These are phyloP conservation scores for Galemys pyrenaicus DNA, from an alignment of 2,113 vertebrate species.

Conservation along the genomic window DNA sequence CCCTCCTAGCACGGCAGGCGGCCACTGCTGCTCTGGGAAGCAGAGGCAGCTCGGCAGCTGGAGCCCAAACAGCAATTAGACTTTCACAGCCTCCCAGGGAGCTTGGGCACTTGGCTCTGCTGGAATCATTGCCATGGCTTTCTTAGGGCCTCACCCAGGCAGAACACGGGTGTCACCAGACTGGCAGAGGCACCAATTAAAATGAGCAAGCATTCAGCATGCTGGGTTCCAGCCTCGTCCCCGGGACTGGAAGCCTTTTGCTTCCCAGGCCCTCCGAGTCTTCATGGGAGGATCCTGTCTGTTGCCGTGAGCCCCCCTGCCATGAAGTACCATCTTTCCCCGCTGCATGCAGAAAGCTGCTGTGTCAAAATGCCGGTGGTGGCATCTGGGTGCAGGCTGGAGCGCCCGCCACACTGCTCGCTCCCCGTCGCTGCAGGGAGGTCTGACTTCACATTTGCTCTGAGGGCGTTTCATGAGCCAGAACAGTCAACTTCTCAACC, in stretches of 20 bases:
- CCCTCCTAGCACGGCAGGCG: background rate
- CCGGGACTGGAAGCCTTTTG: slow-evolving; percentile 54
- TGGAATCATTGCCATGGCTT: slow-evolving; percentile 72
- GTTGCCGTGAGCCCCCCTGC: slow-evolving; percentile 80
- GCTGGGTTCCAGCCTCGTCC: slow-evolving; percentile 76
- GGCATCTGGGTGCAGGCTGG: slow-evolving; percentile 84
- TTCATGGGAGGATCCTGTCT: slow-evolving; percentile 80
- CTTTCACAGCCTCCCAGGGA: slow-evolving; percentile 80
- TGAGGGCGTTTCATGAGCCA: slow-evolving; percentile 77
- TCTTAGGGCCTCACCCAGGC: slow-evolving; percentile 73
- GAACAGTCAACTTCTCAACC: slow-evolving; percentile 78
- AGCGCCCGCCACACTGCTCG: slow-evolving; percentile 73
- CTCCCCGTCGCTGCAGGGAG: slow-evolving; percentile 74
- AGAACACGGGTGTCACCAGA: slow-evolving; percentile 69
- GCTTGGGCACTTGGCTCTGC: slow-evolving; percentile 55
- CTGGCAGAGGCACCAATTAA: slow-evolving; percentile 77
- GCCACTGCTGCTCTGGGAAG: slow-evolving; percentile 62
- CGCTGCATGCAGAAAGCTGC: slow-evolving; percentile 71
- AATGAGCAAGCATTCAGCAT: slow-evolving; percentile 79
- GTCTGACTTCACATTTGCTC: slow-evolving; percentile 77
- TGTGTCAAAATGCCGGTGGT: slow-evolving; percentile 64
- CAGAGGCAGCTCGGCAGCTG: slow-evolving; percentile 72
- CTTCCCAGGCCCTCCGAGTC: slow-evolving; percentile 73
- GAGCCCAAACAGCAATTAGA: slow-evolving; percentile 77
- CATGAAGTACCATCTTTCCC: slow-evolving; percentile 81